Base-by-base conservation (phyloP, 1,140 invertebrate species). In the Papilio xuthus region DNA sequence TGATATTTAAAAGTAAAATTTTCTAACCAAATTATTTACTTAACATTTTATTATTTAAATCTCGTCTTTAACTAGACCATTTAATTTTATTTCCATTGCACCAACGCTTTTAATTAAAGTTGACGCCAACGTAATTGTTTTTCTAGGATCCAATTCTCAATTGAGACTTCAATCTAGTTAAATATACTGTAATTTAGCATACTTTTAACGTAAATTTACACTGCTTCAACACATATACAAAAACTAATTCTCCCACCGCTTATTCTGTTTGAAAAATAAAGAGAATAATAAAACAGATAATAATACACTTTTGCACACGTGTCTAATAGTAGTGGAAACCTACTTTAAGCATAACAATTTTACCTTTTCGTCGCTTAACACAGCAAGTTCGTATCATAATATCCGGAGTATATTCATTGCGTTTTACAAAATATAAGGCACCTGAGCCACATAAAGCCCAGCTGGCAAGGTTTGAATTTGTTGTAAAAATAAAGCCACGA, bases 111-210 rank as follows among this genome's bases (percentile, higher is more conserved):
- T 53, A 53, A 53, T 53, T 60, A 26, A 13, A 60, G 56, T 13
- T 60, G 23, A 60, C 56, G 9, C 4, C 20, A 18, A 26, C n/a
- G 20, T 60, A 60, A 60, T 60, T 60, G 56, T 60, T 60, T 60
- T 60, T 60, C 56, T 60, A 60, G 10, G 23, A 60, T 26, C 56
- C 9, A 13, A 13, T 60, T 28, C 56, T 26, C 23, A 15, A 26
- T 60, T 60, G 26, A 67, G 60, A 67, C 26, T 28, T 67, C 15
- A 63, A 63, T 63, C 60, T 63, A 63, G 60, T 63, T 63, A 63
- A 63, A 0, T 63, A 13, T 28, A 28, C 8, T 60, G 20, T 60
- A 60, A 10, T 26, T 15, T 63, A 63, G 4, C 12, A n/a, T 63
- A 13, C 10, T 63, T 9, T 63, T 28, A 63, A 4, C 23, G 12